Conservation (phyloP, 2,113 vertebrate genomes). For the Oryzias javanicus region DNA sequence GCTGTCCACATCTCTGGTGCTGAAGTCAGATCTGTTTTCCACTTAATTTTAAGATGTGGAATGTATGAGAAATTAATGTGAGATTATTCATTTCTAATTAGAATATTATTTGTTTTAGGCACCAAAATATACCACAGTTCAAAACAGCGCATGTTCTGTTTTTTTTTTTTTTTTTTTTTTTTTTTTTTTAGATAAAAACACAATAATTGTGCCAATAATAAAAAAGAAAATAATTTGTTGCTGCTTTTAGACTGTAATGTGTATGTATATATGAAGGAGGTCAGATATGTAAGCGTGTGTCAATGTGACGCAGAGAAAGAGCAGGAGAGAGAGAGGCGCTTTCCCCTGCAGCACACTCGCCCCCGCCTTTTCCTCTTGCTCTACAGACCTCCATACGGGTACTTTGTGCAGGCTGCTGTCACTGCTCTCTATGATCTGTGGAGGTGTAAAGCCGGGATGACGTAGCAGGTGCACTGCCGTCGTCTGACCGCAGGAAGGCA, state of each 20-base stretch:
- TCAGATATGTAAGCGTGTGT: neutral
- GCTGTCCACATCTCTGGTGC: slow-evolving; percentile 77
- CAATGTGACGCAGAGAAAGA: slow-evolving; percentile 11
- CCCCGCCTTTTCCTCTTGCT: slow-evolving; percentile 56
- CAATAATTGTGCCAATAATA: too few species aligned
- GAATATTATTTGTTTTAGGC: neutral
- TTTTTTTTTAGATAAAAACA: too few species aligned
- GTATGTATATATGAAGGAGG: neutral
- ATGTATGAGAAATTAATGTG: neutral
- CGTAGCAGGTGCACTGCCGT: slow-evolving; percentile 53
- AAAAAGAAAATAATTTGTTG: too few species aligned
- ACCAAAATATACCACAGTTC: neutral
- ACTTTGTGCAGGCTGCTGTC: slow-evolving; percentile 35
- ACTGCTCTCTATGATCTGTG: slow-evolving; percentile 7
- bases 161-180: too few species aligned
- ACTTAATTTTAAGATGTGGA: neutral
- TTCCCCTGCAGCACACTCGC: slow-evolving; percentile 13
- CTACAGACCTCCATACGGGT: slow-evolving; percentile 71
- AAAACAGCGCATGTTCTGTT: too few species aligned
- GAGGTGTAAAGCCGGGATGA: slow-evolving; percentile 19
- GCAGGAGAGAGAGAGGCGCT: neutral
- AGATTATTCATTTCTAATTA: neutral
- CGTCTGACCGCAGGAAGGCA: slow-evolving; percentile 73
- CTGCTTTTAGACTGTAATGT: neutral
- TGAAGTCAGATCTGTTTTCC: slow-evolving; percentile 62